Conservation (phyloP, 2,797 vertebrate genomes). For the Numenius phaeopus region DNA sequence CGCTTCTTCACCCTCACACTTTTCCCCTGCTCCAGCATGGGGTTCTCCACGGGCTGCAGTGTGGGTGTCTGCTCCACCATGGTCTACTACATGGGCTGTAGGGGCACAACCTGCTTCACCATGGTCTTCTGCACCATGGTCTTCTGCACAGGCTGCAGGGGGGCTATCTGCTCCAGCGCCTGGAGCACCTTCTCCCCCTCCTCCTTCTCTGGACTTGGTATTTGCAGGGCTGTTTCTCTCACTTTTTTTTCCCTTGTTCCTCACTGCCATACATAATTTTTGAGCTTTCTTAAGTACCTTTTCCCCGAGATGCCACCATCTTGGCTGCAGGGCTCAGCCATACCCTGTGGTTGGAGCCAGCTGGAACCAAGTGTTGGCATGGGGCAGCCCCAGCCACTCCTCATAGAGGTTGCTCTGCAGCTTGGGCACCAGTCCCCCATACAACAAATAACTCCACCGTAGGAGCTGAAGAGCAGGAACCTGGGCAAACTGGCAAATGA, state of each 20-base stretch:
- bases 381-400: fast-evolving
- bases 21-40: not conserved
- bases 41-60: fast-evolving
- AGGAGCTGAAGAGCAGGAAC: not conserved
- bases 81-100: too few species aligned
- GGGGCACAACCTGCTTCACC: not conserved
- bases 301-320: fast-evolving
- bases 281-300: not conserved
- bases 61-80: not conserved
- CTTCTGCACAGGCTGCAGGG: not conserved
- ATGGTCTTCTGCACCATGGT: too few species aligned
- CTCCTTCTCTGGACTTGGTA: not conserved
- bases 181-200: not conserved
- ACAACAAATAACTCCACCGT: not conserved
- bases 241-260: not conserved
- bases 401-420: not conserved
- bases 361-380: fast-evolving
- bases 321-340: fast-evolving
- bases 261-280: not conserved
- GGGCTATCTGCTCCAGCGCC: fast-evolving
- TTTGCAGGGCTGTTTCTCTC: not conserved
- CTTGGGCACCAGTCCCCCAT: fast-evolving
- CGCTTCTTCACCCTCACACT: fast-evolving
- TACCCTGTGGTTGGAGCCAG: fast-evolving
- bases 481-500: not conserved